phyloP scores from a whole-genome alignment of 2,113 vertebrate genomes.

The Hydropotes inermis region DNA sequence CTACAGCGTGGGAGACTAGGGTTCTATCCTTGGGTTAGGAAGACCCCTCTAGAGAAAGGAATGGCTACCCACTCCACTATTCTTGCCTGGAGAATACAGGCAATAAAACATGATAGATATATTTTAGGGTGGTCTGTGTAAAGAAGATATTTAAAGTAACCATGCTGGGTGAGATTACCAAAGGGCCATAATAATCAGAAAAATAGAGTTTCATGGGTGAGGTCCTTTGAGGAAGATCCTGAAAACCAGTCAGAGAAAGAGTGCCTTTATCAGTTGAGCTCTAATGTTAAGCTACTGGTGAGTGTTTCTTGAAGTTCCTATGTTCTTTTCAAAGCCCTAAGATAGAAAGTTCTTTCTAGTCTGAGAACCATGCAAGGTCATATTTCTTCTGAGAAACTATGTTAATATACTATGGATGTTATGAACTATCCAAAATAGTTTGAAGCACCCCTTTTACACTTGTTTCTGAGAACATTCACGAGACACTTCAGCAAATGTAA shows the following conservation, averaged over 20 bases:
- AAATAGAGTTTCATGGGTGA: not conserved
- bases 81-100: not conserved
- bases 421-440: not conserved
- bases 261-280: not conserved
- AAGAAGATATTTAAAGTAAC: not conserved
- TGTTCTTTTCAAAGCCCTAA: not conserved
- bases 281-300: not conserved
- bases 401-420: not conserved
- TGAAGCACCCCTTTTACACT: not conserved
- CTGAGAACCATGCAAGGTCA: not conserved
- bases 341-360: not conserved
- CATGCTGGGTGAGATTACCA: not conserved
- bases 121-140: not conserved
- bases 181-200: not conserved
- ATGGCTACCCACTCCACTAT: not conserved
- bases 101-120: not conserved
- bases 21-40: not conserved
- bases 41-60: not conserved
- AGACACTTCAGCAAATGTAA: not conserved
- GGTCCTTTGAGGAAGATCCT: not conserved
- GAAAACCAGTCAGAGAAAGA: not conserved
- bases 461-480: not conserved
- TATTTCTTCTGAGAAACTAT: not conserved
- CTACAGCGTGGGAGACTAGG: fast-evolving
- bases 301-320: not conserved